Base-by-base conservation (phyloP, 2,888 invertebrate genomes). In the Lithophane socia region DNA sequence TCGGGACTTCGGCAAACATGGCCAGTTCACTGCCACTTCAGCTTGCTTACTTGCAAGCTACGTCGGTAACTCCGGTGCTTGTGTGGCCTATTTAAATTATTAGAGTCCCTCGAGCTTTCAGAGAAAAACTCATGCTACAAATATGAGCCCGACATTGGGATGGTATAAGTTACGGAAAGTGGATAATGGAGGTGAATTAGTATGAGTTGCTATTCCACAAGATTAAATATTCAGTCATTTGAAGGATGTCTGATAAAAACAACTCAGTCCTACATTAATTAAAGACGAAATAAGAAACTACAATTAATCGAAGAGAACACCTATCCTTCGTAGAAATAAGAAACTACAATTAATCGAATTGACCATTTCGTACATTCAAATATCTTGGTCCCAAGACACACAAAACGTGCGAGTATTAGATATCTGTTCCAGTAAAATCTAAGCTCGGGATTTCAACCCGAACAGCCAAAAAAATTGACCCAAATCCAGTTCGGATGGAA, bases 351-450 rank as follows among this genome's bases (percentile, higher is more conserved):
- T 10, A 13, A n/a, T n/a, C 37, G 21, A 21, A n/a, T n/a, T 10
- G 4, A 37, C 29, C 24, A 9, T 37, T 52, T 56, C 3, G 21
- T 47, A 42, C 16, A 54, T 24, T 42, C 18, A 24, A 24, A 64
- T 24, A 16, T 47, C n/a, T 49, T 69, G 21, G 54, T 37, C 60
- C 37, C 3, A 61, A 21, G 18, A 13, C 12, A 16, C 52, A 61
- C 24, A 24, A 29, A 49, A 49, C 54, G 47, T 77, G 72, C 47
- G 16, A 42, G n/a, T 13, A 37, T 4, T 16, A 24, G 63, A 64
- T 80, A 80, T 37, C 49, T 21, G 12, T 80, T 58, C 16, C 12
- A 80, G 52, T 80, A 52, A 71, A 44, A 58, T 24, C 16, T 80
- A 44, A 80, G 56, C 37, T 64, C 16, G 5, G 29, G 73, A 80